Evolutionary conservation across 2,888 invertebrate species (phyloP).

Genomic region (Thereva nobilitata): DNA sequence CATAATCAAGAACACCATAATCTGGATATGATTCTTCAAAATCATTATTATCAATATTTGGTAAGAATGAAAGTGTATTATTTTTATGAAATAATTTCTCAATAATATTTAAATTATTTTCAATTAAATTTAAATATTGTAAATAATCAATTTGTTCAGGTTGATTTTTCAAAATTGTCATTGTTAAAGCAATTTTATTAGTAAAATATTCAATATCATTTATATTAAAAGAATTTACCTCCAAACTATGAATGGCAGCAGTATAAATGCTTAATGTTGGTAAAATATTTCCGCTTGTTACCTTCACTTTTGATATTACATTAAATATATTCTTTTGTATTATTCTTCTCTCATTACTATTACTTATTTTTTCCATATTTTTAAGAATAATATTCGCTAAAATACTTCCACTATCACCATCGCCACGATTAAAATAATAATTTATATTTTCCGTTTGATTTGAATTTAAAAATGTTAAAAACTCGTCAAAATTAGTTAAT

Average conservation of each 20-base stretch:
- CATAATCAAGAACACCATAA: conserved; percentile 36
- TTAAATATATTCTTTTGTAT: background rate
- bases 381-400: conserved; percentile 7
- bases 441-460: background rate
- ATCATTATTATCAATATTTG: conserved; percentile 20
- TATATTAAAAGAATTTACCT: too few relatives aligned
- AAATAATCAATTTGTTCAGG: too few relatives aligned
- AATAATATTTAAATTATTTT: background rate
- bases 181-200: too few relatives aligned
- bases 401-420: background rate
- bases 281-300: background rate
- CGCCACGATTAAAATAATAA: conserved; percentile 4
- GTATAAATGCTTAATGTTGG: background rate
- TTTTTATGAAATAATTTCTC: conserved; percentile 30
- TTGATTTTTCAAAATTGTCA: too few relatives aligned
- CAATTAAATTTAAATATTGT: too few relatives aligned
- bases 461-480: background rate
- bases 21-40: conserved; percentile 39
- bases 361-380: background rate
- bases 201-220: too few relatives aligned
- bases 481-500: background rate
- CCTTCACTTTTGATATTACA: background rate
- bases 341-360: background rate
- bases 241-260: background rate
- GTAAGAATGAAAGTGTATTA: conserved; percentile 26